Percentiles rank a stretch among this genome's conserved stretches.
These are phyloP conservation scores for Mimachlamys varia DNA, from an alignment of 2,888 invertebrate genomes.

Conservation along the genomic window DNA sequence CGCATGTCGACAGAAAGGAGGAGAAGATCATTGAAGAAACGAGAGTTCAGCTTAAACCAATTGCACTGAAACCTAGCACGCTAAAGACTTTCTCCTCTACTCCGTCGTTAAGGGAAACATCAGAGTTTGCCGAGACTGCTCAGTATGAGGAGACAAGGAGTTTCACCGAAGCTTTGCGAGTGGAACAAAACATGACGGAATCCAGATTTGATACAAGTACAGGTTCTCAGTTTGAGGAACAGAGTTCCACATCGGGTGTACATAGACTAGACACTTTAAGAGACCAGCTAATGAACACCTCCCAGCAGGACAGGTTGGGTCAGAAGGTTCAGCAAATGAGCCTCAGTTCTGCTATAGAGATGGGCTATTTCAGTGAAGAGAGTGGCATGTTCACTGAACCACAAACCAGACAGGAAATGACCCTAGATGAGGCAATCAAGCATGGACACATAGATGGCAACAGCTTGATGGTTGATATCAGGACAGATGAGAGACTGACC, in stretches of 20 bases:
- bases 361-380: slow-evolving; percentile 91
- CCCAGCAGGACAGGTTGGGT: slow-evolving; percentile 49
- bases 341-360: slow-evolving; percentile 86
- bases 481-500: slow-evolving; percentile 87
- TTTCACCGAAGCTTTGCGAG: slow-evolving; percentile 86
- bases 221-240: slow-evolving; percentile 76
- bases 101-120: slow-evolving; percentile 40
- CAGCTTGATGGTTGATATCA: slow-evolving; percentile 71
- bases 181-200: slow-evolving; percentile 53
- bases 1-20: slow-evolving; percentile 51
- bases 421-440: slow-evolving; percentile 81
- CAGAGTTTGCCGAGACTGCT: slow-evolving; percentile 37
- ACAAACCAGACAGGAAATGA: slow-evolving; percentile 89
- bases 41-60: slow-evolving; percentile 47
- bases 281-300: slow-evolving; percentile 67
- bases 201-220: neutral
- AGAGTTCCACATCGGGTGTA: slow-evolving; percentile 88
- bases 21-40: slow-evolving; percentile 59
- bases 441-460: slow-evolving; percentile 69
- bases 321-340: slow-evolving; percentile 57
- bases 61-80: slow-evolving; percentile 39
- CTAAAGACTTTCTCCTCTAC: slow-evolving; percentile 28
- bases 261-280: slow-evolving; percentile 93
- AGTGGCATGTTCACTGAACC: slow-evolving; percentile 92
- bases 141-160: slow-evolving; percentile 67